Percentiles rank a stretch among this genome's conserved stretches.
Evolutionary conservation across 92 coral and sea anemone species (phyloP).

Genomic region (Hydrozoanthus gracilis): DNA sequence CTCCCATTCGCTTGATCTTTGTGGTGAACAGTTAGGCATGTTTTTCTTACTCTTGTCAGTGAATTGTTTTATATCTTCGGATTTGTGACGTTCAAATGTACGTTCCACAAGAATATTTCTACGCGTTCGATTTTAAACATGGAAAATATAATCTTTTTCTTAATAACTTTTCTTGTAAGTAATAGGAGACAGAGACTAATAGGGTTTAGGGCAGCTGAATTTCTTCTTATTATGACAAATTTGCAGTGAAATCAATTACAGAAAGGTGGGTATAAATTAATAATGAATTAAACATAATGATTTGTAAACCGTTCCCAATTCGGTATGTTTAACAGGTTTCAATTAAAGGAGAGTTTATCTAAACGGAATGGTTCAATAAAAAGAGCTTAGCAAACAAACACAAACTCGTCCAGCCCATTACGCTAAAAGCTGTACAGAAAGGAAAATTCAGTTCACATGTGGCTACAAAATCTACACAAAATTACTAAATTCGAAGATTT

Average conservation of each 20-base stretch:
- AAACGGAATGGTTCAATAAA: conserved; percentile 82
- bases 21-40: neutral
- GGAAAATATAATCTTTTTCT: neutral
- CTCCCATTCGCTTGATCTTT: conserved; percentile 8
- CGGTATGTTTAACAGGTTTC: conserved; percentile 97
- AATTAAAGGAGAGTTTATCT: conserved; percentile 92
- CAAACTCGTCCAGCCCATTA: conserved; percentile 51
- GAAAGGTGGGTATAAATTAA: conserved; percentile 82
- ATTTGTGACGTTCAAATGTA: neutral
- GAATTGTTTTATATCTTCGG: neutral
- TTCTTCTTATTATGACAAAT: conserved; percentile 62
- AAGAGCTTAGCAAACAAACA: conserved; percentile 83
- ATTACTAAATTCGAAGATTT: neutral
- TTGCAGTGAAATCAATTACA: conserved; percentile 86
- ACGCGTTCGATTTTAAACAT: neutral
- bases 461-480: neutral
- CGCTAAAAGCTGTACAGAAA: conserved; percentile 46
- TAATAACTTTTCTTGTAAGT: neutral
- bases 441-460: neutral
- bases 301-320: conserved; percentile 90
- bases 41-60: neutral
- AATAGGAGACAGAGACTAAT: conserved; percentile 12
- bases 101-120: neutral
- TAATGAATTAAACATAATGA: conserved; percentile 92
- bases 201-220: conserved; percentile 69